A percentile compares a stretch with the other conserved stretches of the same genome.
Evolutionary conservation across 2,797 vertebrate genomes (phyloP).

Genomic region (Spea hammondii): DNA sequence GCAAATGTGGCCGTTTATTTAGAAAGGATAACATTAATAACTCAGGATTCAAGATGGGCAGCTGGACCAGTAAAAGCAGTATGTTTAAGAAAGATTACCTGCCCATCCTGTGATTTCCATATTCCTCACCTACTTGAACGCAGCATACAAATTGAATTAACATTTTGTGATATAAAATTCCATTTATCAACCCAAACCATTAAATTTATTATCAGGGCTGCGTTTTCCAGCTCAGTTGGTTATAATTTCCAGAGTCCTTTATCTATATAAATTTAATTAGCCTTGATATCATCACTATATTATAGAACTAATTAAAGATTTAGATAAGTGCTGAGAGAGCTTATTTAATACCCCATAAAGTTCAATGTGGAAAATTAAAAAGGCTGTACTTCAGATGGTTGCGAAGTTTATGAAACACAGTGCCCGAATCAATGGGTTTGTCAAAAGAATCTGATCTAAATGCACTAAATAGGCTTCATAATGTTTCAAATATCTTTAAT

Average conservation of each 20-base stretch:
- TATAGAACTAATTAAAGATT: conserved; percentile 83
- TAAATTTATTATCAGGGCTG: conserved; percentile 74
- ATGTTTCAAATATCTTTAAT: conserved; percentile 31
- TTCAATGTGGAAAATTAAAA: conserved; percentile 67
- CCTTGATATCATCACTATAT: conserved; percentile 79
- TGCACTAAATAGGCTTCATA: conserved; percentile 59
- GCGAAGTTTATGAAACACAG: conserved; percentile 44
- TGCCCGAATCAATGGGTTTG: conserved; percentile 53
- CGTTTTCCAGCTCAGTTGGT: conserved; percentile 76
- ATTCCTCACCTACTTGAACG: conserved; percentile 72
- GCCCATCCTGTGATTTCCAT: conserved; percentile 65
- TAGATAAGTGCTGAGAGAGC: conserved; percentile 77
- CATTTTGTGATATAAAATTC: conserved; percentile 67
- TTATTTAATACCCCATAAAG: conserved; percentile 73
- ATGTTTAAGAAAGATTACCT: conserved; percentile 60
- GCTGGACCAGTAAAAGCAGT: conserved; percentile 67
- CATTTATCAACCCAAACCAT: conserved; percentile 72
- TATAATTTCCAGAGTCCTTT: conserved; percentile 74
- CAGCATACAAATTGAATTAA: conserved; percentile 71
- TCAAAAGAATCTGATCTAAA: conserved; percentile 57
- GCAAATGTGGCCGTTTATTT: conserved; percentile 67
- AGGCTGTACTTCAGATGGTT: conserved; percentile 59
- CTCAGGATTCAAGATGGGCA: conserved; percentile 62
- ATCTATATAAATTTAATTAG: conserved; percentile 84
- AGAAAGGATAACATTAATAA: conserved; percentile 69